Percentiles rank a stretch among this genome's conserved stretches.
Evolutionary conservation across 2,797 vertebrate species (phyloP).

Genomic region (Limosa lapponica): DNA sequence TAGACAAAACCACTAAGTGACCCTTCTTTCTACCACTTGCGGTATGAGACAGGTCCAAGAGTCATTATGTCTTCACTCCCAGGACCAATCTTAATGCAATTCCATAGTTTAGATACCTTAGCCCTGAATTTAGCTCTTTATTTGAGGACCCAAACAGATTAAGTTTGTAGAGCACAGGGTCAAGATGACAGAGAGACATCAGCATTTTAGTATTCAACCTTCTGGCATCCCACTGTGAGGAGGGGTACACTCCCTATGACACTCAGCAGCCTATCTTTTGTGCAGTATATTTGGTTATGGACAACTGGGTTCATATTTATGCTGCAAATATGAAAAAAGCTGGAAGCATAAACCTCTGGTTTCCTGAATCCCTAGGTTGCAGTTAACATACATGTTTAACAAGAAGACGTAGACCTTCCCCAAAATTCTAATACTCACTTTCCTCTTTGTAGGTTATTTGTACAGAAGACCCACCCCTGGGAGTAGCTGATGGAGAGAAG

Average conservation of each 20-base stretch:
- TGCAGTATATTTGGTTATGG: background rate
- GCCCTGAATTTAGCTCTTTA: background rate
- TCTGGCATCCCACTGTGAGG: background rate
- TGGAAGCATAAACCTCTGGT: background rate
- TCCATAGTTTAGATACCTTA: background rate
- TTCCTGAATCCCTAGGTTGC: background rate
- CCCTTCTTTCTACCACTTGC: background rate
- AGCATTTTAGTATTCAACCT: background rate
- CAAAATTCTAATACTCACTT: background rate
- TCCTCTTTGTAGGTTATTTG: background rate
- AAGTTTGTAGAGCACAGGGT: background rate
- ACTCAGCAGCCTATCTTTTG: background rate
- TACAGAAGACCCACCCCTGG: background rate
- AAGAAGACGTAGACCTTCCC: background rate
- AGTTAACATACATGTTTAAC: background rate
- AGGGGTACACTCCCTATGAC: background rate
- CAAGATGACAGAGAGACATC: background rate
- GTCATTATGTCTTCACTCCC: background rate
- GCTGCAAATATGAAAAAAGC: background rate
- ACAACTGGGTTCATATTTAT: background rate
- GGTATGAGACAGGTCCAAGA: background rate
- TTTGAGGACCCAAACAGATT: background rate
- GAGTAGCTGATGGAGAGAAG: background rate
- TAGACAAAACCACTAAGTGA: background rate
- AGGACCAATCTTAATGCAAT: background rate